Evolutionary conservation across 2,113 vertebrate species (phyloP).

Genomic region (Sinocyclocheilus grahami): DNA sequence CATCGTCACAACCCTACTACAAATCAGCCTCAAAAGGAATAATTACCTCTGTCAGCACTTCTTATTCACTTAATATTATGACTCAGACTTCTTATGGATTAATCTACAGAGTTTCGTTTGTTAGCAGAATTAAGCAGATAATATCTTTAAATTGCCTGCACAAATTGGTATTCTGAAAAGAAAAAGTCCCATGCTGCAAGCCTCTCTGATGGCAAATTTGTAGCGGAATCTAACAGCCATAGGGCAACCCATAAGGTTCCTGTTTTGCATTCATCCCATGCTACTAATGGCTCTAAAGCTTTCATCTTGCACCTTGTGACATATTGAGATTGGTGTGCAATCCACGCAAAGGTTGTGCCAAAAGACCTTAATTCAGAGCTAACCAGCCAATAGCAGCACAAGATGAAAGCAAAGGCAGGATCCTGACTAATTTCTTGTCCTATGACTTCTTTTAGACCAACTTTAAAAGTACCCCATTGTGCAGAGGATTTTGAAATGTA

Average conservation of each 20-base stretch:
- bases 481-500: slow-evolving; percentile 12
- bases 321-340: slow-evolving; percentile 22
- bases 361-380: slow-evolving; percentile 1
- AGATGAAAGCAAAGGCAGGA: slow-evolving; percentile 18
- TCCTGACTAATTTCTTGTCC: not conserved
- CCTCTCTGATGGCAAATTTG: not conserved
- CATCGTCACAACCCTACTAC: not conserved
- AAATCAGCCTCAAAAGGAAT: slow-evolving; percentile 25
- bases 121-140: slow-evolving; percentile 1
- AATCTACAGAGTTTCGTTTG: not conserved
- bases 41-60: slow-evolving; percentile 13
- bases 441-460: not conserved
- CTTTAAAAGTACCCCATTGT: slow-evolving; percentile 20
- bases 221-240: not conserved
- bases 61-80: slow-evolving; percentile 22
- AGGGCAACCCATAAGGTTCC: not conserved
- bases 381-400: slow-evolving; percentile 24
- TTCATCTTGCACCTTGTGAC: slow-evolving; percentile 34
- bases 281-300: slow-evolving; percentile 19
- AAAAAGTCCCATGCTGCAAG: not conserved
- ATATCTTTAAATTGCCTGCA: slow-evolving; percentile 21
- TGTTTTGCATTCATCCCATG: slow-evolving; percentile 20
- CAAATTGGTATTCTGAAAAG: slow-evolving; percentile 34
- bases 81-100: not conserved
- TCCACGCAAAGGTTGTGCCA: slow-evolving; percentile 4